A percentile compares a stretch with the other conserved stretches of the same genome.
Conservation (phyloP, 1,140 invertebrate genomes). For the Scaptodrosophila lebanonensis region DNA sequence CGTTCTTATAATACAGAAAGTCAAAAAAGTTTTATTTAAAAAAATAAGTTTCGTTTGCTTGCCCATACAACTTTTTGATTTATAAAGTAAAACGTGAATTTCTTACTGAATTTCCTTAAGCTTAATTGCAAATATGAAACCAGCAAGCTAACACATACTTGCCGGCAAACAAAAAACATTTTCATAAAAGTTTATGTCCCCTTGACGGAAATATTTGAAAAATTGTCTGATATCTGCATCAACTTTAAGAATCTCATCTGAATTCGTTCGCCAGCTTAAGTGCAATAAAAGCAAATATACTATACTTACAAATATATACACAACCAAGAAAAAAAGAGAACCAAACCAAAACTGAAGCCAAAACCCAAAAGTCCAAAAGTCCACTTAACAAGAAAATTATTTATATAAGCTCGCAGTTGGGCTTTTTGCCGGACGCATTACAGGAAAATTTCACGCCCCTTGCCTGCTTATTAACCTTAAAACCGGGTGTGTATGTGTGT, state of each 20-base stretch:
- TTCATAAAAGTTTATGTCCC: too few species aligned
- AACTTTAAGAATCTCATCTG: constrained; percentile 46
- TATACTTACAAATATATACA: constrained; percentile 29
- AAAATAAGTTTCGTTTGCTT: too few species aligned
- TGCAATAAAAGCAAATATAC: constrained; percentile 55
- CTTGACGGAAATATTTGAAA: too few species aligned
- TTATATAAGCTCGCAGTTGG: background rate
- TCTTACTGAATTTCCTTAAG: too few species aligned
- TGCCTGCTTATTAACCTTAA: constrained; percentile 29
- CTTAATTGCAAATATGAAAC: too few species aligned
- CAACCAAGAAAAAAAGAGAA: constrained; percentile 21
- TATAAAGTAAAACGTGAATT: too few species aligned
- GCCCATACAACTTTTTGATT: too few species aligned
- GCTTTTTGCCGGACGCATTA: constrained; percentile 31
- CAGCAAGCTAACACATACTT: too few species aligned
- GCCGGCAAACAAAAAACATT: too few species aligned
- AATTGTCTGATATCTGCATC: too few species aligned
- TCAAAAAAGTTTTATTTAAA: too few species aligned
- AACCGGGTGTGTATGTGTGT: background rate
- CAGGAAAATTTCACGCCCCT: constrained; percentile 2
- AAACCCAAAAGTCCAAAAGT: constrained; percentile 36
- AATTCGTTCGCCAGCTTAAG: constrained; percentile 55
- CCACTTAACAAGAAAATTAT: constrained; percentile 58
- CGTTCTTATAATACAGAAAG: too few species aligned
- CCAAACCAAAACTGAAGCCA: background rate